These are phyloP conservation scores for Lasioglossum baleicum DNA, from an alignment of 1,140 invertebrate species.

Conservation along the genomic window DNA sequence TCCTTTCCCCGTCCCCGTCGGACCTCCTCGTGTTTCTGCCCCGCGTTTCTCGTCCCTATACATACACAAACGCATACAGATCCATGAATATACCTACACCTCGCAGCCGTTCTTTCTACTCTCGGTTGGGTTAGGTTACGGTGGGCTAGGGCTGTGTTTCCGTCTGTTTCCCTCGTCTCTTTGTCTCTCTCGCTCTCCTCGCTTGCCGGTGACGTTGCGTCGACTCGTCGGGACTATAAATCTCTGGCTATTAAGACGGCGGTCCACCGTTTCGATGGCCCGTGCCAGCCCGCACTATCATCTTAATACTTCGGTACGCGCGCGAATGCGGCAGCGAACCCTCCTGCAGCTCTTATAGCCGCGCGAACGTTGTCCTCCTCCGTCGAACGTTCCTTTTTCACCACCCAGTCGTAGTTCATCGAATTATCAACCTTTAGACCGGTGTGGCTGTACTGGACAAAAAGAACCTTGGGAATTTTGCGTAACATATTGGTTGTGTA, in stretches of 20 bases:
- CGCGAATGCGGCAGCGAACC: conserved; percentile 45
- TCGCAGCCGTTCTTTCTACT: conserved; percentile 50
- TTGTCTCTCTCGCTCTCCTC: conserved; percentile 12
- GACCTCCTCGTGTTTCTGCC: conserved; percentile 42
- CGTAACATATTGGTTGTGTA: too few relatives aligned
- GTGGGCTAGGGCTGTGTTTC: conserved; percentile 26
- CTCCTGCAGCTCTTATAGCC: neutral
- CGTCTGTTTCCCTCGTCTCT: neutral
- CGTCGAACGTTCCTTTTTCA: too few relatives aligned
- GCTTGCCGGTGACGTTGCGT: conserved; percentile 63
- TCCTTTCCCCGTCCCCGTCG: conserved; percentile 34
- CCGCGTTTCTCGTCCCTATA: conserved; percentile 2
- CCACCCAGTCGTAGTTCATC: too few relatives aligned
- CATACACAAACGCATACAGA: neutral
- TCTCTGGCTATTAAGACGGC: conserved; percentile 78
- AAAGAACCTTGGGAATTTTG: too few relatives aligned
- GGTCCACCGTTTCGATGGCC: conserved; percentile 78
- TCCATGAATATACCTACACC: conserved; percentile 19
- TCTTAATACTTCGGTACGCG: conserved; percentile 57
- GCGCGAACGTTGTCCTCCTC: too few relatives aligned
- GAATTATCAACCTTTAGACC: too few relatives aligned
- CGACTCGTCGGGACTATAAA: conserved; percentile 74
- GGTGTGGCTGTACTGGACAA: too few relatives aligned
- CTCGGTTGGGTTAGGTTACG: conserved; percentile 57
- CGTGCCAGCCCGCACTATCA: conserved; percentile 64